phyloP scores from a whole-genome alignment of 1,140 invertebrate genomes.

The Amyelois transitella region DNA sequence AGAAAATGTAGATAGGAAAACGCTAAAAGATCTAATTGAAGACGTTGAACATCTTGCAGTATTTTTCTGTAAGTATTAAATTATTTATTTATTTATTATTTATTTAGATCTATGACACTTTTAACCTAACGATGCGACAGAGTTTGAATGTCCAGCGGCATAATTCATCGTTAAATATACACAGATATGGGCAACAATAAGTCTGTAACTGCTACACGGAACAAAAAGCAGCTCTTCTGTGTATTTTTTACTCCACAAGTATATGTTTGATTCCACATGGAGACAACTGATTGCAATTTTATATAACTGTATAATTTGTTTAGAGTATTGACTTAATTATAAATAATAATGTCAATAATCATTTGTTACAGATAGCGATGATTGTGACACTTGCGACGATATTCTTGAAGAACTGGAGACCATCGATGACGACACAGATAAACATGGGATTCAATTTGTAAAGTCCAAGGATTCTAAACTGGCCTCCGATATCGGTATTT shows the following conservation, averaged over 20 bases:
- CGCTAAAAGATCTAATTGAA: constrained; percentile 90
- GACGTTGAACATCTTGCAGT: constrained; percentile 94
- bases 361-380: constrained; percentile 82
- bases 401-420: constrained; percentile 93
- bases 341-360: not conserved
- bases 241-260: too few relatives aligned
- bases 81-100: not conserved
- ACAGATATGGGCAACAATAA: too few relatives aligned
- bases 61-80: constrained; percentile 90
- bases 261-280: not conserved
- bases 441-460: constrained; percentile 94
- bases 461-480: constrained; percentile 93
- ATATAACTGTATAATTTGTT: not conserved
- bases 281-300: not conserved
- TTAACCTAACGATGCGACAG: too few relatives aligned
- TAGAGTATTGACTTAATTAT: too few relatives aligned
- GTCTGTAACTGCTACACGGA: too few relatives aligned
- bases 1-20: constrained; percentile 93
- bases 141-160: too few relatives aligned
- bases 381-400: constrained; percentile 86
- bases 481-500: constrained; percentile 92
- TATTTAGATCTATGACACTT: too few relatives aligned
- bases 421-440: constrained; percentile 95
- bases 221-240: too few relatives aligned
- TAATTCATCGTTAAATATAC: too few relatives aligned